Evolutionary conservation across 2,797 vertebrate genomes (phyloP), one percentile per base, ranked within the genome.

Genomic region (Thalassophryne amazonica): DNA sequence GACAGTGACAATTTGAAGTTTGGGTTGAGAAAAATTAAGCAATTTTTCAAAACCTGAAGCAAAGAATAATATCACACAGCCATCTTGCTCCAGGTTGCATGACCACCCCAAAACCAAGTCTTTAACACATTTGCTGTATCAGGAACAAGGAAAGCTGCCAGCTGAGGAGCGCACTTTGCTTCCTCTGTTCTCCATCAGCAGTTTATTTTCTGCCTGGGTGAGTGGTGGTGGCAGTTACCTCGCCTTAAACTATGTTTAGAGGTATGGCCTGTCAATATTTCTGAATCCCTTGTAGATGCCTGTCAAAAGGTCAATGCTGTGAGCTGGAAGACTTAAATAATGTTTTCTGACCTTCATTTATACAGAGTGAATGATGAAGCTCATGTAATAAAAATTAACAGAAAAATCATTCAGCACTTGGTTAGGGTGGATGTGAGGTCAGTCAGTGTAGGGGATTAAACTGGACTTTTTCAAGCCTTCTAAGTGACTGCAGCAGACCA

Each of bases 321-420:
- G 69, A 73, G 54, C 59, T 48, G 27, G 30, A 49, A 57, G 58
- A 58, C 60, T 29, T 78, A 76, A 86, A 87, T 85, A 82, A 86
- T 82, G 81, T 50, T 34, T 76, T 80, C 59, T 76, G 71, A 83
- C 68, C 73, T 78, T 78, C 84, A 87, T 85, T 84, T 85, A 85
- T 72, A 68, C 78, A 52, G 69, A 71, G 86, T 83, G 86, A 86
- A 88, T 84, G 83, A 86, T 86, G 80, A 79, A 85, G 36, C 72
- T 35, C 61, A 46, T 75, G 69, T 80, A 75, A 80, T 67, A 81
- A 79, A 76, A 79, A 71, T 73, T 60, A 47, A 78, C 36, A 69
- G 58, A 46, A 34, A 68, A 69, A 74, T 78, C 56, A 2, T 50
- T 80, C 6, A 25, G 62, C 20, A 10, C 11, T 7, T 16, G 30